Conservation (phyloP, 2,113 vertebrate genomes). For the Lynx canadensis region DNA sequence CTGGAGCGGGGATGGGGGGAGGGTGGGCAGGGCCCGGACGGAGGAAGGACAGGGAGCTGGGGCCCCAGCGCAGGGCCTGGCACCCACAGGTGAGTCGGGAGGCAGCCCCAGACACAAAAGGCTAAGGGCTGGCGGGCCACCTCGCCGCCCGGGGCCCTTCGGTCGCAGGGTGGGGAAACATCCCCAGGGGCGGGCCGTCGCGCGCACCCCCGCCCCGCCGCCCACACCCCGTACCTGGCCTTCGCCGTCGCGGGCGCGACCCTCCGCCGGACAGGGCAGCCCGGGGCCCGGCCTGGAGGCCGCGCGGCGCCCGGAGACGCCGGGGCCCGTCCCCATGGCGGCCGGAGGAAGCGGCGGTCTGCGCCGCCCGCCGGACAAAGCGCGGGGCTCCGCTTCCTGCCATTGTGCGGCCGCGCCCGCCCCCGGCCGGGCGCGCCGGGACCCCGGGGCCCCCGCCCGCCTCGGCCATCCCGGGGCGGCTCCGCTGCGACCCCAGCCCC, state of each 20-base stretch:
- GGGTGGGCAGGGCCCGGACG: not conserved
- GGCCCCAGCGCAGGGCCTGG: not conserved
- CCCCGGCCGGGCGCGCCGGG: not conserved
- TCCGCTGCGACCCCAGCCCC: not conserved
- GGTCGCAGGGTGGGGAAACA: not conserved
- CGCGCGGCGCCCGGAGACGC: constrained; percentile 66
- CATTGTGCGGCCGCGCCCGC: constrained; percentile 74
- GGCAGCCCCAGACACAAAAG: not conserved
- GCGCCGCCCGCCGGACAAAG: constrained; percentile 66
- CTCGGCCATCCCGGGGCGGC: not conserved
- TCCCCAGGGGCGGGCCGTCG: too few species aligned
- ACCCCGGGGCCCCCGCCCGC: not conserved
- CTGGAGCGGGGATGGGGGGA: not conserved
- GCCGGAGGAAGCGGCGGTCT: constrained; percentile 65
- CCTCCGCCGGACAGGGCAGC: not conserved
- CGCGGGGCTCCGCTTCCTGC: constrained; percentile 75
- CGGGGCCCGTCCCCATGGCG: constrained; percentile 77
- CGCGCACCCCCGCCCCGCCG: not conserved
- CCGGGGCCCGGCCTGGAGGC: not conserved
- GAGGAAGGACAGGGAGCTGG: constrained; percentile 5
- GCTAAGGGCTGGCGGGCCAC: not conserved
- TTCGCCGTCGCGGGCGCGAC: not conserved
- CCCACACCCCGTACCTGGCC: constrained; percentile 54
- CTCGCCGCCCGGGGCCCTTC: not conserved
- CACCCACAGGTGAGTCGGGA: constrained; percentile 49